Evolutionary conservation across 2,113 vertebrate species (phyloP), one percentile per base, ranked within the genome.

Genomic region (Apus apus): DNA sequence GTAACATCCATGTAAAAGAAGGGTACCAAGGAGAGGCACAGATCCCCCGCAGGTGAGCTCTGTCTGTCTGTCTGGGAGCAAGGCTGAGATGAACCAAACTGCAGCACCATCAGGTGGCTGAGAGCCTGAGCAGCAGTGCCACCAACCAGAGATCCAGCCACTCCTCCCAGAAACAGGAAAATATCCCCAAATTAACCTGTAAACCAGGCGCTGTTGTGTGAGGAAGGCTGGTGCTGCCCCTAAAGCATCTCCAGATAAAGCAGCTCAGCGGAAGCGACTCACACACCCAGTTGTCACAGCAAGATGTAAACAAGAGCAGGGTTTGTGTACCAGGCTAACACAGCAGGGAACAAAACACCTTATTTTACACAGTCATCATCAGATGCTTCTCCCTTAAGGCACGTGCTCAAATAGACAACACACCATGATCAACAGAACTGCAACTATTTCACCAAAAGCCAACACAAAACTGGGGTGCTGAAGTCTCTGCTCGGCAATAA

Each of bases 101-200:
- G 94, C 92, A 97, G 91, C 94, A 97, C 74, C 92, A 93, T 92
- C 89, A 87, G 93, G 57, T 83, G 91, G 86, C 45, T 87, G 81
- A 87, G 43, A 34, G 87, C 85, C 51, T 61, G 38, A 92, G 72
- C 3, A 14, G 62, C 75, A 93, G 25, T 38, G 74, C 56, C 74
- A 88, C 38, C 15, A 10, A 43, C 25, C 89, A 81, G 32, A 72
- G 26, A 66, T 3, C 74, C 72, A 48, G 58, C 46, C 71, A 13
- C 60, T 67, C 51, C 51, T 76, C 30, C 54, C 8, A 58, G 21
- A 64, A 22, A 43, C 56, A 13, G 71, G 4, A 61, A 50, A 72
- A 58, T 11, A 23, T 51, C 66, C 60, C 75, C 77, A 68, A 56
- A 67, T 56, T 8, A 51, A 64, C 57, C 80, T 9, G 14, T 3